Evolutionary conservation across 2,888 invertebrate genomes (phyloP), one percentile per base, ranked within the genome.

Genomic region (Pammene fasciana): DNA sequence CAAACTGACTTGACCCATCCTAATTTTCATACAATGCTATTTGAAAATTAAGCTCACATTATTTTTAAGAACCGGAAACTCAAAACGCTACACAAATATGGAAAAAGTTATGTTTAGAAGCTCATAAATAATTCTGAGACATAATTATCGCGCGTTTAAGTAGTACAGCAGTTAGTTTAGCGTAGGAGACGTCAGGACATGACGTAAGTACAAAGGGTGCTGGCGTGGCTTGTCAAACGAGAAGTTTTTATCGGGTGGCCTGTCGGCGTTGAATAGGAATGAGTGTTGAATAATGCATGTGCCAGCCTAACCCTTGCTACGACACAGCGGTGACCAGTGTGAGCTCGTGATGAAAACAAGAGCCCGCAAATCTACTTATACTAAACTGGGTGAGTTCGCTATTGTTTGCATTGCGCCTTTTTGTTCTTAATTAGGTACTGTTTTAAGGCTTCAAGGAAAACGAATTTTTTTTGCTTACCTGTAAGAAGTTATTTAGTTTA

Each of bases 221-320:
- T 88, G 84, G 89, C 90, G 90, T 85, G 82, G 89, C 85, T 90
- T 90, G 92, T 92, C 92, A 89, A 89, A 90, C 90, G 87, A 89
- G 89, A 91, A 92, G 84, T 92, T 92, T 92, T 92, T 92, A 92
- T 92, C 91, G 86, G 86, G 80, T 87, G 84, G 87, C 85, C 84
- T 89, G 91, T 88, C 89, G 86, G 76, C 88, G 89, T 89, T 88
- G 92, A 90, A 92, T 92, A 90, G 90, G 87, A 92, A 92, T 91
- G 90, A 90, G 89, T 78, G 81, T 86, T 92, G 92, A 91, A 92
- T 92, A 90, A 92, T 92, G 90, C 90, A 92, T 90, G 83, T 78
- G 80, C 78, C 78, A 74, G 77, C 82, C 80, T 80, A 81, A 77
- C 79, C 76, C 76, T 75, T 26, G 70, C 74, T 71, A 77, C 77